Percentiles rank a stretch among this genome's conserved stretches.
These are phyloP conservation scores for Oryzias javanicus DNA, from an alignment of 2,113 vertebrate species.

Conservation along the genomic window DNA sequence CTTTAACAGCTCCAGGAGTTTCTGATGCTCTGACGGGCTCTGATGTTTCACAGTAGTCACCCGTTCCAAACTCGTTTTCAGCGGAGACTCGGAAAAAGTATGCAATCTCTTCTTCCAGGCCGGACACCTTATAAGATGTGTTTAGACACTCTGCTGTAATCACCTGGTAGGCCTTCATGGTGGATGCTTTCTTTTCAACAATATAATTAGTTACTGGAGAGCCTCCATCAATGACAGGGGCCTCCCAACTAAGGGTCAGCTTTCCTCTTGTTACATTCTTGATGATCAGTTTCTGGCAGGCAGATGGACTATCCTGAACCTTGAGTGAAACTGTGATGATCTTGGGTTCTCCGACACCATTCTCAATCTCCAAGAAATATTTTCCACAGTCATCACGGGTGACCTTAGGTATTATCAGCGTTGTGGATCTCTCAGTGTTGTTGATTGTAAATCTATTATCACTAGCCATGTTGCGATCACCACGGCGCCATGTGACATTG, in stretches of 20 bases:
- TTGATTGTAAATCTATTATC: constrained; percentile 88
- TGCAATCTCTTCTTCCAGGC: constrained; percentile 86
- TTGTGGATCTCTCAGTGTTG: constrained; percentile 90
- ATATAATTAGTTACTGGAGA: constrained; percentile 92
- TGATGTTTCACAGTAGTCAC: constrained; percentile 89
- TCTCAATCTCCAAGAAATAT: constrained; percentile 94
- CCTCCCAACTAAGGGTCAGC: constrained; percentile 91
- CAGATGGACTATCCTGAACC: constrained; percentile 91
- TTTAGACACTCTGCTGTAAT: constrained; percentile 86
- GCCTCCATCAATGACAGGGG: constrained; percentile 91
- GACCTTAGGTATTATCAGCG: constrained; percentile 88
- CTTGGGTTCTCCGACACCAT: constrained; percentile 92
- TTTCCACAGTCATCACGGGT: constrained; percentile 93
- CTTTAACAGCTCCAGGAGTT: constrained; percentile 88
- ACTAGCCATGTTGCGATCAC: constrained; percentile 85
- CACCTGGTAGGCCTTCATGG: constrained; percentile 89
- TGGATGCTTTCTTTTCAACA: constrained; percentile 93
- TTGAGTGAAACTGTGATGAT: constrained; percentile 88
- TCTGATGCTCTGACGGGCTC: constrained; percentile 93
- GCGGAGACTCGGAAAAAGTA: constrained; percentile 97
- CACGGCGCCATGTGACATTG: constrained; percentile 91
- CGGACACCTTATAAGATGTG: constrained; percentile 86
- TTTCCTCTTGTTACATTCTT: constrained; percentile 92
- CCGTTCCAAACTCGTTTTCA: constrained; percentile 93
- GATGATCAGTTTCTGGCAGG: constrained; percentile 89